phyloP scores from a whole-genome alignment of 2,888 invertebrate species.

The Cenopis cana region DNA sequence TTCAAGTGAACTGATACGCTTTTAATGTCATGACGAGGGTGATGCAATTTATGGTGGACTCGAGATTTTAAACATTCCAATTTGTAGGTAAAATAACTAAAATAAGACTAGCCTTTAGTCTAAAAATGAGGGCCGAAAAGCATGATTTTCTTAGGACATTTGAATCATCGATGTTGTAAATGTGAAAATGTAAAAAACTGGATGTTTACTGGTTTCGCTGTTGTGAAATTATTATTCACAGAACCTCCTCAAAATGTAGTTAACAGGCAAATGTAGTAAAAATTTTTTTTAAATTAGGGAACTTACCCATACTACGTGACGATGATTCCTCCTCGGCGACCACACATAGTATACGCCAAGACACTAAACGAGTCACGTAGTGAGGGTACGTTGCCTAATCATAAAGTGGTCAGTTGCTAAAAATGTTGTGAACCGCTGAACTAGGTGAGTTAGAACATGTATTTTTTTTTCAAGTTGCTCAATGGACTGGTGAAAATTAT shows the following conservation, averaged over 20 bases:
- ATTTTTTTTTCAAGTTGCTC: too few species aligned
- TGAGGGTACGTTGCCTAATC: too few species aligned
- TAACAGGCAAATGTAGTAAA: background rate
- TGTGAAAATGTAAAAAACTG: conserved; percentile 12
- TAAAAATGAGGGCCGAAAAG: conserved; percentile 49
- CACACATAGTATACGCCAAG: too few species aligned
- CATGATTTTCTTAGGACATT: conserved; percentile 13
- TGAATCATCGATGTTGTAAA: conserved; percentile 15
- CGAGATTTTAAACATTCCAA: conserved; percentile 57
- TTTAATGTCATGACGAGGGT: conserved; percentile 1
- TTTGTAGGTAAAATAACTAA: conserved; percentile 49
- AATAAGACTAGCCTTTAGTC: conserved; percentile 52
- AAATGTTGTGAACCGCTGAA: background rate
- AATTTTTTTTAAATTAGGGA: background rate
- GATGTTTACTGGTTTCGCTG: background rate
- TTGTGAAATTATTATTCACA: background rate
- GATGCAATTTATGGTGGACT: conserved; percentile 22
- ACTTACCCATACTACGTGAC: too few species aligned
- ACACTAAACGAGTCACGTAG: too few species aligned
- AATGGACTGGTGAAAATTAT: too few species aligned
- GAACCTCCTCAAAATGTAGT: background rate
- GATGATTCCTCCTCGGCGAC: too few species aligned
- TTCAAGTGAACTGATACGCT: conserved; percentile 3
- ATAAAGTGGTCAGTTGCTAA: background rate
- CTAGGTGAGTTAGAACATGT: background rate